phyloP scores from a whole-genome alignment of 2,888 invertebrate species.

The Alloplasta piceator region DNA sequence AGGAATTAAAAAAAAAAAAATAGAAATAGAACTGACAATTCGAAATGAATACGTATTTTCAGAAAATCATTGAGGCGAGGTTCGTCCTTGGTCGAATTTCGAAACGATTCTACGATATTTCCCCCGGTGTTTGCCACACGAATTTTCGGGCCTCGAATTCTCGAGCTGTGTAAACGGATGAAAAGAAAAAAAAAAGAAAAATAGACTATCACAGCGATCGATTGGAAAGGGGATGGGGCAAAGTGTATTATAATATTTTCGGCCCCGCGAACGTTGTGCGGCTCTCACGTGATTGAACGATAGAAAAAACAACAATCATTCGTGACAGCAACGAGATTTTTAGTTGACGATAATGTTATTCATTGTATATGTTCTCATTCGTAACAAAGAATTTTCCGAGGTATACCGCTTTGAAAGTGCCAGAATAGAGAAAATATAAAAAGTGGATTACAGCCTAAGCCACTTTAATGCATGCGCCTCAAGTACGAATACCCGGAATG shows the following conservation, averaged over 20 bases:
- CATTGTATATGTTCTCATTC: constrained; percentile 54
- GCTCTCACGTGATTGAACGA: constrained; percentile 57
- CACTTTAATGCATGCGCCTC: constrained; percentile 69
- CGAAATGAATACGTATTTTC: constrained; percentile 1
- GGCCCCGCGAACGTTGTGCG: constrained; percentile 44
- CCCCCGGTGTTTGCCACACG: constrained; percentile 49
- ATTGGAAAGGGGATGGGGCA: constrained; percentile 37
- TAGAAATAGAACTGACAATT: not conserved
- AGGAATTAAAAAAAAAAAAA: constrained; percentile 36
- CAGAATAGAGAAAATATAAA: constrained; percentile 16
- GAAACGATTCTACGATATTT: constrained; percentile 51
- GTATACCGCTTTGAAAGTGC: constrained; percentile 64
- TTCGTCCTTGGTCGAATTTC: not conserved
- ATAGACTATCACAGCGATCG: constrained; percentile 3
- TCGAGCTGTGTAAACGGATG: constrained; percentile 48
- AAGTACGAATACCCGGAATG: constrained; percentile 68
- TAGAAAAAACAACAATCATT: constrained; percentile 10
- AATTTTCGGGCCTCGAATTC: constrained; percentile 57
- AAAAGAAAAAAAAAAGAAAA: constrained; percentile 23
- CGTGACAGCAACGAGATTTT: constrained; percentile 22
- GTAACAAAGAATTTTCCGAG: constrained; percentile 70
- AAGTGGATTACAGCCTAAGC: constrained; percentile 64
- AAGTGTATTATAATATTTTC: constrained; percentile 9
- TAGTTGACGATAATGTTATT: constrained; percentile 21
- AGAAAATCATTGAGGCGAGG: too few relatives aligned